phyloP scores from a whole-genome alignment of 1,140 invertebrate genomes.

The Drosophila pruinosa region DNA sequence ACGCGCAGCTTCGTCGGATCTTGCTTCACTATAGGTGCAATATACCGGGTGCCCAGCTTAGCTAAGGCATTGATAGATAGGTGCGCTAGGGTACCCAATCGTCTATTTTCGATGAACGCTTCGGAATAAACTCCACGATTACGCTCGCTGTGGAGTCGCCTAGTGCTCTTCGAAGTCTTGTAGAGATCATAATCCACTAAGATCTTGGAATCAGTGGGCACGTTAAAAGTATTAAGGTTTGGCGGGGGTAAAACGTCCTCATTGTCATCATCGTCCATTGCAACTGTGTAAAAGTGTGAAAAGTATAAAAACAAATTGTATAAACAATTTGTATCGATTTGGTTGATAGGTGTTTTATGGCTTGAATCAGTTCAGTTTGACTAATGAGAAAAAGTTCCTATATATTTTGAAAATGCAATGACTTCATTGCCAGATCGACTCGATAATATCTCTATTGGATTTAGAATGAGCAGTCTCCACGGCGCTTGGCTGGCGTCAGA shows the following conservation, averaged over 20 bases:
- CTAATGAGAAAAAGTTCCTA: neutral
- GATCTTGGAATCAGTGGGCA: constrained; percentile 59
- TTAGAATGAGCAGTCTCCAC: constrained; percentile 29
- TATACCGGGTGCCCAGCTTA: constrained; percentile 10
- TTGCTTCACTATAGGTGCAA: constrained; percentile 14
- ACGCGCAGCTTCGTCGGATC: constrained; percentile 52
- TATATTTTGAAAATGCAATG: constrained; percentile 50
- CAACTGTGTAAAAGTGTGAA: neutral
- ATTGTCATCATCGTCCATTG: constrained; percentile 49
- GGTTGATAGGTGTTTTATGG: too few species aligned
- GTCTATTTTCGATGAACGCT: constrained; percentile 44
- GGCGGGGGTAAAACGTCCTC: constrained; percentile 35
- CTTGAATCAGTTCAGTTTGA: neutral
- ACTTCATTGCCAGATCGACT: constrained; percentile 49
- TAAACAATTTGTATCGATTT: neutral
- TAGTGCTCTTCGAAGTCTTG: constrained; percentile 26
- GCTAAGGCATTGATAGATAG: constrained; percentile 56
- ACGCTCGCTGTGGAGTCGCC: constrained; percentile 38
- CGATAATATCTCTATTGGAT: constrained; percentile 54
- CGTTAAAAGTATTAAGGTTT: constrained; percentile 37
- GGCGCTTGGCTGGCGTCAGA: constrained; percentile 24
- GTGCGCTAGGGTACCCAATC: constrained; percentile 56
- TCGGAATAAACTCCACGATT: constrained; percentile 56
- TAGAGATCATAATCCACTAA: constrained; percentile 51
- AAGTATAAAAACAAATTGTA: neutral